These are phyloP conservation scores for Rhinopomastus cyanomelas DNA, from an alignment of 2,113 vertebrate genomes.

Conservation along the genomic window DNA sequence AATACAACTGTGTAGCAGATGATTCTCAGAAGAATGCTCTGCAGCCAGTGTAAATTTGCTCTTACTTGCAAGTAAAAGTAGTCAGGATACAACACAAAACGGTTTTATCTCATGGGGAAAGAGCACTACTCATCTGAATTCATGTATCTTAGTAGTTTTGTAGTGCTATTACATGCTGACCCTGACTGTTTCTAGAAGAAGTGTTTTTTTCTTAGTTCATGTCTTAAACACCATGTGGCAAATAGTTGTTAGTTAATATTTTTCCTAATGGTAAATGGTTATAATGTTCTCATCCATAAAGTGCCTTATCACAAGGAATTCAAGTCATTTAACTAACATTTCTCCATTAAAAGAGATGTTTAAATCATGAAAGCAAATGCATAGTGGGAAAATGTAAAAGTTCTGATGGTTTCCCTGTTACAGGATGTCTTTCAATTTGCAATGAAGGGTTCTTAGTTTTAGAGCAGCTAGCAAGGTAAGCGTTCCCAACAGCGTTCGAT, in stretches of 20 bases:
- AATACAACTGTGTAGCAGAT: not conserved
- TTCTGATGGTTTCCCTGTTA: not conserved
- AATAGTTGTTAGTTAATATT: not conserved
- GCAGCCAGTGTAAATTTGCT: not conserved
- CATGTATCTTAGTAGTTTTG: not conserved
- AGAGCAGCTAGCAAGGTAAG: not conserved
- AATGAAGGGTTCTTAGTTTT: not conserved
- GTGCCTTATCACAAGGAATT: not conserved
- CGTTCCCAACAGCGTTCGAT: accelerated
- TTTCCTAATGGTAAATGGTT: not conserved
- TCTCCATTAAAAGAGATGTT: not conserved
- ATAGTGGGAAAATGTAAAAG: accelerated
- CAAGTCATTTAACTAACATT: not conserved
- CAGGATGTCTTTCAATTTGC: not conserved
- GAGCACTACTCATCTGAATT: not conserved
- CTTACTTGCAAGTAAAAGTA: not conserved
- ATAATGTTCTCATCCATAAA: not conserved
- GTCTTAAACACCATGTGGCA: not conserved
- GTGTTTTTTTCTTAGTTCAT: not conserved
- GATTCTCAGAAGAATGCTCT: not conserved
- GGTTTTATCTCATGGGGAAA: not conserved
- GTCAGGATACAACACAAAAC: not conserved
- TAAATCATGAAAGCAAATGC: not conserved
- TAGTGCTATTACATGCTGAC: not conserved
- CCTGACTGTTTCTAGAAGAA: not conserved